Base-by-base conservation (phyloP, 2,113 vertebrate genomes). In the Pardalotus punctatus region DNA sequence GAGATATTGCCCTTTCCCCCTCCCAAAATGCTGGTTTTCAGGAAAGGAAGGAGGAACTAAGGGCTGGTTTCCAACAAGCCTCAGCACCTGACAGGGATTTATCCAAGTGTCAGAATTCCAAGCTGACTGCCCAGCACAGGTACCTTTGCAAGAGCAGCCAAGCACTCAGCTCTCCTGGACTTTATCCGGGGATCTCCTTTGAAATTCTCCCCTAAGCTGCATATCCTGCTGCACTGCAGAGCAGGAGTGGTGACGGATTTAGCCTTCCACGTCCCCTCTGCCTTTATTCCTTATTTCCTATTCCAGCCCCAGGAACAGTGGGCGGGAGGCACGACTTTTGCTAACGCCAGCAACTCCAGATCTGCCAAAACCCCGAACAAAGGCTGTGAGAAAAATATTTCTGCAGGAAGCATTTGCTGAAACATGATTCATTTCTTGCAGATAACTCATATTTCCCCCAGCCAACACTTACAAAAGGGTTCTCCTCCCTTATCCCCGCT, bases 301-400 rank as follows among this genome's bases (percentile, higher is more conserved):
- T 28, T 74, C 78, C 64, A 94, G 61, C 66, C 84, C 65, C 86
- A 29, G 81, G 64, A 94, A 11, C 83, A 65, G 86, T 48, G 94
- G 81, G 88, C 1, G 83, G 91, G 86, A 86, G 53, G 43, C 38
- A 54, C 0, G 4, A 71, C 87, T 88, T 95, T 83, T 96, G 93
- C 83, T 74, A 94, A 94, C 48, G 69, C 91, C 94, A 96, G 94
- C 90, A 95, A 7, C 78, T 93, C 92, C 74, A 21, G 87, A 61
- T 71, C 90, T 90, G 96, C 96, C 96, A 97, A 94, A 96, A 79
- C 48, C 78, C 66, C 2, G 45, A 91, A 94, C 95, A 93, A 95
- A 96, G 94, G 48, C 94, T 94, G 88, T 94, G 95, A 94, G 91
- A 93, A 95, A 96, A 94, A 90, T 83, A 88, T 43, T 96, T 81